These are phyloP conservation scores for Hipposideros armiger DNA, from an alignment of 2,113 vertebrate species.

Conservation along the genomic window DNA sequence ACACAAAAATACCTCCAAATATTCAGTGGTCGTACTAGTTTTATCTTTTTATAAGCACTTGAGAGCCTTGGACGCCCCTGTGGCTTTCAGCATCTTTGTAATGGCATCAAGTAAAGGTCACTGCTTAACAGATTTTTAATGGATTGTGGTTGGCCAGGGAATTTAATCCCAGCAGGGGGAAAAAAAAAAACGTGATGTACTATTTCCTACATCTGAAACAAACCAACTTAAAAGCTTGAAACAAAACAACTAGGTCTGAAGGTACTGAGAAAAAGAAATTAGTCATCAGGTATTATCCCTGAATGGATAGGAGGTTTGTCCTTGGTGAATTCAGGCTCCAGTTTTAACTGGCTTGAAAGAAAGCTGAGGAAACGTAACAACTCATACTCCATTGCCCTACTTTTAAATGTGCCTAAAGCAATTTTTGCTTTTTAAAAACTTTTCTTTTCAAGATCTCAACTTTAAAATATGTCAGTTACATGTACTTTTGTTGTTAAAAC, in stretches of 20 bases:
- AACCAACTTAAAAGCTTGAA: not conserved
- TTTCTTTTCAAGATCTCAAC: conserved; percentile 11
- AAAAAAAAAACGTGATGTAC: not conserved
- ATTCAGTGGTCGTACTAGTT: not conserved
- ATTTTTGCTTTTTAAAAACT: conserved; percentile 39
- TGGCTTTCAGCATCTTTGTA: not conserved
- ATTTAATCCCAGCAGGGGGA: not conserved
- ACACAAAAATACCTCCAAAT: not conserved
- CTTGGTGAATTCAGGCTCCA: not conserved
- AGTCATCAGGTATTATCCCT: not conserved
- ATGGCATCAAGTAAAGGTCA: conserved; percentile 30
- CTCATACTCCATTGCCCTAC: not conserved
- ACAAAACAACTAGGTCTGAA: not conserved
- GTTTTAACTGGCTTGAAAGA: conserved; percentile 51
- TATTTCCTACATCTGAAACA: not conserved
- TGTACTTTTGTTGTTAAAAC: conserved; percentile 2
- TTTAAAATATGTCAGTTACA: not conserved
- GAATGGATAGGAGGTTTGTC: not conserved
- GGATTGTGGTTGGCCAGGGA: not conserved
- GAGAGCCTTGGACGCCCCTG: not conserved
- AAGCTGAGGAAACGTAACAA: not conserved
- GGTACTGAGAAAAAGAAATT: not conserved
- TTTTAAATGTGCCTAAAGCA: conserved; percentile 56
- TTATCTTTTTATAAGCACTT: not conserved
- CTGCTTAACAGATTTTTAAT: conserved; percentile 18